These are phyloP conservation scores for Xenus cinereus DNA, from an alignment of 2,113 vertebrate genomes.

Conservation along the genomic window DNA sequence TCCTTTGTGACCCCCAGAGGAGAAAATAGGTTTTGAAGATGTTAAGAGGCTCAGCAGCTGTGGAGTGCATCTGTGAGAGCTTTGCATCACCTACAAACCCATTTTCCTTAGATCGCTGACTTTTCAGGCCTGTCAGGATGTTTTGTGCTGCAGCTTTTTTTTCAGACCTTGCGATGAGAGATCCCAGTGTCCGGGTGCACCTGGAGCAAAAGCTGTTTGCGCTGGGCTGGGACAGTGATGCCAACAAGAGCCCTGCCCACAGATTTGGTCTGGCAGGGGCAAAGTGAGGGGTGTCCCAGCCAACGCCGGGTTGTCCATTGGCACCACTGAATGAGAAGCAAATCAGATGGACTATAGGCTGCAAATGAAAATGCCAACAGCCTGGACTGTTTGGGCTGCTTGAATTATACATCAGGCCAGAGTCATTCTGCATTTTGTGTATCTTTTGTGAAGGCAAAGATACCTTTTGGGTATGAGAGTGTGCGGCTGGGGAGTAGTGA, in stretches of 20 bases:
- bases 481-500: not conserved
- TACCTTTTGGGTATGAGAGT: not conserved
- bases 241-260: rapidly evolving
- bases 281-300: not conserved
- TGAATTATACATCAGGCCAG: not conserved
- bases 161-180: not conserved
- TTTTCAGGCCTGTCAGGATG: conserved; percentile 32
- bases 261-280: not conserved
- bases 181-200: not conserved
- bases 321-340: not conserved
- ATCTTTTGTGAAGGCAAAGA: not conserved
- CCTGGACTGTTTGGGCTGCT: not conserved
- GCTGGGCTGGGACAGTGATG: not conserved
- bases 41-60: conserved; percentile 14
- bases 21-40: conserved; percentile 26
- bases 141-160: conserved; percentile 4
- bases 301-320: not conserved
- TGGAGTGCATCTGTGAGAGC: not conserved
- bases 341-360: not conserved
- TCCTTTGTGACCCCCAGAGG: not conserved
- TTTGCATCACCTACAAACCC: conserved; percentile 52
- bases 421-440: not conserved
- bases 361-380: not conserved
- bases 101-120: conserved; percentile 19
- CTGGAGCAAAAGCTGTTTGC: not conserved